Percentiles rank a stretch among this genome's conserved stretches.
phyloP scores from a whole-genome alignment of 2,888 invertebrate genomes.

The Andrena bicolor region DNA sequence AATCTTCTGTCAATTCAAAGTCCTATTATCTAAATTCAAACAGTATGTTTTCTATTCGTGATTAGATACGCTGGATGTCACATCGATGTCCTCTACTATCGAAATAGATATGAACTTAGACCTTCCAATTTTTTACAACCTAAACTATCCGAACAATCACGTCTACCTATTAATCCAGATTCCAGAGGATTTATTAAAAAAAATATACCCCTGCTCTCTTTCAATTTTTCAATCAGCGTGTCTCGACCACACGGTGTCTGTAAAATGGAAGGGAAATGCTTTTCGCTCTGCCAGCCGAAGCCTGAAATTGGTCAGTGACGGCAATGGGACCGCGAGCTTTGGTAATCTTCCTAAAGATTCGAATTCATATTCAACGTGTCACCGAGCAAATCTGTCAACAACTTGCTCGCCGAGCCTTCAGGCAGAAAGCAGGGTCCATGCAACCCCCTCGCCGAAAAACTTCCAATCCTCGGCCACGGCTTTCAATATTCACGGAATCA shows the following conservation, averaged over 20 bases:
- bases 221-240: too few relatives aligned
- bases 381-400: constrained; percentile 2
- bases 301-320: not conserved
- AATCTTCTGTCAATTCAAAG: too few relatives aligned
- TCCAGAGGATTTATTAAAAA: too few relatives aligned
- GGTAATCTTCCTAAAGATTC: not conserved
- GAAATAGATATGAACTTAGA: too few relatives aligned
- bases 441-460: not conserved
- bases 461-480: not conserved
- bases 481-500: constrained; percentile 54
- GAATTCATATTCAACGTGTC: not conserved
- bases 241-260: not conserved
- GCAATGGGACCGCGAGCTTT: not conserved
- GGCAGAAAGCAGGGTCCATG: not conserved
- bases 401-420: constrained; percentile 6
- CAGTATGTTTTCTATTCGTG: too few relatives aligned
- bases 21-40: too few relatives aligned
- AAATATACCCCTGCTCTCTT: too few relatives aligned
- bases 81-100: too few relatives aligned
- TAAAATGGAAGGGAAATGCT: not conserved
- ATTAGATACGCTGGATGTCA: too few relatives aligned
- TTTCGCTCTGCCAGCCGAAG: not conserved
- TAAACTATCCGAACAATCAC: too few relatives aligned
- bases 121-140: too few relatives aligned
- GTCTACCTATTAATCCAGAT: too few relatives aligned